These are phyloP conservation scores for Orbicella faveolata DNA, from an alignment of 64 coral and sea anemone species.

Conservation along the genomic window DNA sequence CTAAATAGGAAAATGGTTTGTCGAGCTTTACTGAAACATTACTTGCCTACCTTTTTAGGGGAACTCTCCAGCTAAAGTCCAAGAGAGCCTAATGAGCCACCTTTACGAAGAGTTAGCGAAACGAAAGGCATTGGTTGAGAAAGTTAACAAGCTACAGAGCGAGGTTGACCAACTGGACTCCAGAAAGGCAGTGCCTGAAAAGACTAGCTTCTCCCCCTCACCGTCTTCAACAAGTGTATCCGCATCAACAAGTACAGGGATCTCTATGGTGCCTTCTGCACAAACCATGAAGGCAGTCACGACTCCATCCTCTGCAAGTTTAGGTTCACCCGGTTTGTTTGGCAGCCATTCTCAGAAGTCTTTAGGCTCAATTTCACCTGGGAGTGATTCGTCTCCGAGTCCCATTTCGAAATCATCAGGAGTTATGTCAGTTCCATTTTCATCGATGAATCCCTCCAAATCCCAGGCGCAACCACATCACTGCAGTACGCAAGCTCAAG, in stretches of 20 bases:
- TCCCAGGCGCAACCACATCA: background rate
- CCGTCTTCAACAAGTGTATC: background rate
- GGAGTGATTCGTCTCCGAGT: background rate
- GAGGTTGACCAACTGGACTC: slow-evolving; percentile 56
- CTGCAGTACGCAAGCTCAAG: background rate
- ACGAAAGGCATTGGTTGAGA: slow-evolving; percentile 68
- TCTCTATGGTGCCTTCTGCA: background rate
- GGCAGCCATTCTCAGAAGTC: background rate
- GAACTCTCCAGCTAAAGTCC: slow-evolving; percentile 26
- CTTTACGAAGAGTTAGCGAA: slow-evolving; percentile 64
- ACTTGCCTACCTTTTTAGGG: slow-evolving; percentile 27
- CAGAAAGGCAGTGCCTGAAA: background rate
- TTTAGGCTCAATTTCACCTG: background rate
- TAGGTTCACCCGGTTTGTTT: background rate
- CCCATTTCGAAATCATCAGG: background rate
- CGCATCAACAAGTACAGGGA: background rate
- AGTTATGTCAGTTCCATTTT: background rate
- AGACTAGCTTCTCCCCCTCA: background rate
- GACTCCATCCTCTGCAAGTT: background rate
- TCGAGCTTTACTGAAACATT: background rate
- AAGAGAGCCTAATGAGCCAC: slow-evolving; percentile 70
- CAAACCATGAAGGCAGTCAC: background rate
- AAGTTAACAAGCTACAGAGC: slow-evolving; percentile 69
- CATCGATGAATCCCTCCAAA: background rate
- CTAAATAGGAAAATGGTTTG: too few relatives aligned